phyloP scores from a whole-genome alignment of 2,113 vertebrate genomes.

The Cavia aperea region DNA sequence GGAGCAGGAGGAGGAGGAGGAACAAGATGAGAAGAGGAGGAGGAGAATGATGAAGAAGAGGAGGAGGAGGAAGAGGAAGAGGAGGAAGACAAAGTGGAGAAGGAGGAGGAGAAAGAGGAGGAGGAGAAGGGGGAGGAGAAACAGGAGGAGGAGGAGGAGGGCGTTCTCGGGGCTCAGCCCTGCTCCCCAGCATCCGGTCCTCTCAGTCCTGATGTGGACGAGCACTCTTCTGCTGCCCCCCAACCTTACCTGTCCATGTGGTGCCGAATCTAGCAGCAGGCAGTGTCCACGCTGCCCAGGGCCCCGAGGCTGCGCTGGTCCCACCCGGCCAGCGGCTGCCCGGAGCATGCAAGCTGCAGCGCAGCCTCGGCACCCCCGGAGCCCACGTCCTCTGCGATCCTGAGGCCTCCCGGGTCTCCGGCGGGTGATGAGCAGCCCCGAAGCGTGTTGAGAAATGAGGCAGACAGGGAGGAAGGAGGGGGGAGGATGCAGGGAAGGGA shows the following conservation, averaged over 20 bases:
- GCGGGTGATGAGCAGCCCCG: background rate
- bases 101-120: fast-evolving
- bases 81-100: too few species aligned
- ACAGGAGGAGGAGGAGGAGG: too few species aligned
- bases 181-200: background rate
- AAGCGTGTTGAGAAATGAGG: background rate
- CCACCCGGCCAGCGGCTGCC: background rate
- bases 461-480: background rate
- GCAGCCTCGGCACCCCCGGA: background rate
- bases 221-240: background rate
- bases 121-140: too few species aligned
- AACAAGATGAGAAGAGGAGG: too few species aligned
- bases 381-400: background rate
- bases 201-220: background rate
- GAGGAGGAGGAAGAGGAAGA: fast-evolving
- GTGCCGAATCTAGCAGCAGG: background rate
- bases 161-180: background rate
- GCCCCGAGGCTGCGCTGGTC: too few species aligned
- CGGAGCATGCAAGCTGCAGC: background rate
- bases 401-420: background rate
- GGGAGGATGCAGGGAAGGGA: background rate
- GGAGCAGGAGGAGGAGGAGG: fast-evolving
- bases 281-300: background rate
- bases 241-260: background rate
- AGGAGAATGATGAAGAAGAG: too few species aligned